phyloP scores from a whole-genome alignment of 2,888 invertebrate species.

The Allacma fusca region DNA sequence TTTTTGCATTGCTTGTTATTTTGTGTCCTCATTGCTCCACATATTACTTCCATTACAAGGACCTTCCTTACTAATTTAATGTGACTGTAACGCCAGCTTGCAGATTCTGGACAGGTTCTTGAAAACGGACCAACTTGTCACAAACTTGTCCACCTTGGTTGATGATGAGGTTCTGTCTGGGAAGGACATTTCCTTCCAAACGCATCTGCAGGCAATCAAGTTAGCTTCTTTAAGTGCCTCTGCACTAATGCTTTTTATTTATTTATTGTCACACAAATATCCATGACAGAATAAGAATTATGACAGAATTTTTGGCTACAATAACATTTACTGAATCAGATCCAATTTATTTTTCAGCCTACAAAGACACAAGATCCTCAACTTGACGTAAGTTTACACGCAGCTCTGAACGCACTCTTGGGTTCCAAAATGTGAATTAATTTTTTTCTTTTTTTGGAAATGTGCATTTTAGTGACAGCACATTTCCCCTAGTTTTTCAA shows the following conservation, averaged over 20 bases:
- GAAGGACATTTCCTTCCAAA: constrained; percentile 61
- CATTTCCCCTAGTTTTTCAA: too few relatives aligned
- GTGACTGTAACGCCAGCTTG: neutral
- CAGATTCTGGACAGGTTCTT: constrained; percentile 62
- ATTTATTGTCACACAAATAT: too few relatives aligned
- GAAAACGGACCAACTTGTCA: constrained; percentile 64
- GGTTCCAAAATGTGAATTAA: neutral
- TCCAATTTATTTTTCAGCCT: constrained; percentile 68
- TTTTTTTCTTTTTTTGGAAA: too few relatives aligned
- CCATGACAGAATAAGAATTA: too few relatives aligned
- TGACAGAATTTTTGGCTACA: too few relatives aligned
- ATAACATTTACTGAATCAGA: too few relatives aligned
- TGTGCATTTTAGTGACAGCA: too few relatives aligned
- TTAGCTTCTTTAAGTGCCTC: constrained; percentile 61
- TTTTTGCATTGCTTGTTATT: too few relatives aligned
- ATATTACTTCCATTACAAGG: too few relatives aligned
- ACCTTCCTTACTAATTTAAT: neutral
- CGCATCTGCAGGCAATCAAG: constrained; percentile 64
- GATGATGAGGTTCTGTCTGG: constrained; percentile 59
- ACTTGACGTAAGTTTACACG: constrained; percentile 65
- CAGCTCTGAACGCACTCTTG: neutral
- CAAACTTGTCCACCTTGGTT: constrained; percentile 57
- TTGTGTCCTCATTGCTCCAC: too few relatives aligned
- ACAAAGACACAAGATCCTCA: constrained; percentile 66
- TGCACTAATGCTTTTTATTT: too few relatives aligned